phyloP scores from a whole-genome alignment of 2,888 invertebrate genomes.

The Trilocha varians region DNA sequence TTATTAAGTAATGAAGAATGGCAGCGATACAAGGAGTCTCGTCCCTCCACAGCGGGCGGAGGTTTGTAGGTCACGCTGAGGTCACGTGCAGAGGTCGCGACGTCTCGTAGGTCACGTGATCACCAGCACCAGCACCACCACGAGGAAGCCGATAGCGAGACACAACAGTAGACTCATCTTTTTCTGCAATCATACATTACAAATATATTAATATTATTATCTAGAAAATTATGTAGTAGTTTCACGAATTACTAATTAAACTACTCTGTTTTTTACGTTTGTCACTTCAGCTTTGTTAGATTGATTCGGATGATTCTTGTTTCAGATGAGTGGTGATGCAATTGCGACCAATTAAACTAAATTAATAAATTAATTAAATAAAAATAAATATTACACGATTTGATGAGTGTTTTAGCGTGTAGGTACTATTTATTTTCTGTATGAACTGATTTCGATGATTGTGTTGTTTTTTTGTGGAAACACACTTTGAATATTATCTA shows the following conservation, averaged over 20 bases:
- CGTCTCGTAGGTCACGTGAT: constrained; percentile 27
- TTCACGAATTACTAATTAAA: not conserved
- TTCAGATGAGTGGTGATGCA: not conserved
- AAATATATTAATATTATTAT: not conserved
- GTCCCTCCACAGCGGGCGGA: no score
- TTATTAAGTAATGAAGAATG: not conserved
- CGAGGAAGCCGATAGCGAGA: constrained; percentile 38
- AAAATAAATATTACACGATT: not conserved
- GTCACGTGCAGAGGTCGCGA: constrained; percentile 7
- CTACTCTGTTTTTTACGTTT: not conserved
- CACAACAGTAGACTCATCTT: constrained; percentile 49
- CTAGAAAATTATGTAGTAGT: no score
- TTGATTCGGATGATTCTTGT: no score
- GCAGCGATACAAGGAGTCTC: no score
- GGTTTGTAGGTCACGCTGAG: not conserved
- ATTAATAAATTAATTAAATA: not conserved
- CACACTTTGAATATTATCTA: not conserved
- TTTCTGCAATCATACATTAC: constrained; percentile 48
- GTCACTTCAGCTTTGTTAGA: not conserved
- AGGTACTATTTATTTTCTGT: no score
- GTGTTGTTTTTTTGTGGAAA: not conserved
- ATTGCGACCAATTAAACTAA: not conserved
- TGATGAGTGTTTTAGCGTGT: not conserved
- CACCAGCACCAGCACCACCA: constrained; percentile 50
- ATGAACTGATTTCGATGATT: no score